A percentile compares a stretch with the other conserved stretches of the same genome.
Conservation (phyloP, 2,797 vertebrate genomes). For the Melanotaenia trifasciata region DNA sequence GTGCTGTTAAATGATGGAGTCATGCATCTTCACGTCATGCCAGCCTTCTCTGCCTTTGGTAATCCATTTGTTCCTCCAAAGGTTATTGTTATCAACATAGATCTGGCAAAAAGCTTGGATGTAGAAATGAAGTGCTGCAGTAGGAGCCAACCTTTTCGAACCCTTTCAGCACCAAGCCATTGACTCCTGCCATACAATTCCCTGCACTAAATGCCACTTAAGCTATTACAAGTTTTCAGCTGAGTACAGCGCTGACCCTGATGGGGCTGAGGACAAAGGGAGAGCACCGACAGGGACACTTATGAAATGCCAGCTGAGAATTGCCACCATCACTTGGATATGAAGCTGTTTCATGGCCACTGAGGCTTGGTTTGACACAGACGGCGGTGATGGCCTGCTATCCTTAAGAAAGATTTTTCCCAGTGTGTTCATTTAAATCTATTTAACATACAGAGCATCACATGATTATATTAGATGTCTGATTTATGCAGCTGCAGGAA, state of each 20-base stretch:
- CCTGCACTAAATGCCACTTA: constrained; percentile 86
- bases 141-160: constrained; percentile 76
- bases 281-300: constrained; percentile 76
- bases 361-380: constrained; percentile 56
- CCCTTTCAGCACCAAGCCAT: constrained; percentile 80
- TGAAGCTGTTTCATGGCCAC: constrained; percentile 56
- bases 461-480: constrained; percentile 14
- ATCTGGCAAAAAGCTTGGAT: constrained; percentile 72
- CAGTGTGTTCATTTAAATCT: constrained; percentile 25
- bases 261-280: constrained; percentile 76
- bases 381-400: constrained; percentile 26
- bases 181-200: constrained; percentile 82
- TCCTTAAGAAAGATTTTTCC: constrained; percentile 36
- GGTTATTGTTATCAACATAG: constrained; percentile 82
- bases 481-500: constrained; percentile 46
- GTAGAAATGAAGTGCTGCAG: constrained; percentile 81
- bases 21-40: constrained; percentile 53
- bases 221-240: constrained; percentile 86
- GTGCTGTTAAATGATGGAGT: constrained; percentile 51
- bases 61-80: constrained; percentile 82
- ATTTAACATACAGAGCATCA: constrained; percentile 22
- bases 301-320: constrained; percentile 80
- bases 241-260: constrained; percentile 77
- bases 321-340: constrained; percentile 54
- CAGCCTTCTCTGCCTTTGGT: constrained; percentile 65